A percentile compares a stretch with the other conserved stretches of the same genome.
These are phyloP conservation scores for Euphydryas editha DNA, from an alignment of 2,888 invertebrate species.

Conservation along the genomic window DNA sequence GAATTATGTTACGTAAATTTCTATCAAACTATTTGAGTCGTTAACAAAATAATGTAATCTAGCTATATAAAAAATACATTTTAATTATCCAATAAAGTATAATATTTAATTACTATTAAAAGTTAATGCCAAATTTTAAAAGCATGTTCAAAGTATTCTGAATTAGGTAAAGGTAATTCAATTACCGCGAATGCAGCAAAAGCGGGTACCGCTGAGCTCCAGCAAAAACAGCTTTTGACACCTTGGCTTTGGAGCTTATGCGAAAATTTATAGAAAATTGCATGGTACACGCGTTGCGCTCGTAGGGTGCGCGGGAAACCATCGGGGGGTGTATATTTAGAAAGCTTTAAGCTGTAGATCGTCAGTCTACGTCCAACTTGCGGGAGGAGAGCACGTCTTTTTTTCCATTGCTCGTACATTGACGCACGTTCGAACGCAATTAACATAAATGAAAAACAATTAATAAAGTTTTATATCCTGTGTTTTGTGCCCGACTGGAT, in stretches of 20 bases:
- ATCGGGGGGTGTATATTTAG: constrained; percentile 80
- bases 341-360: constrained; percentile 64
- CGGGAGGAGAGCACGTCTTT: constrained; percentile 63
- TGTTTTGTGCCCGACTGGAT: constrained; percentile 73
- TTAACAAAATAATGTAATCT: no score
- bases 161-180: constrained; percentile 68
- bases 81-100: not conserved
- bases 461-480: constrained; percentile 55
- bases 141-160: constrained; percentile 39
- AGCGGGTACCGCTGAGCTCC: constrained; percentile 58
- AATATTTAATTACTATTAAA: not conserved
- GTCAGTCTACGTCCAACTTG: constrained; percentile 71
- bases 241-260: constrained; percentile 77
- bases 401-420: constrained; percentile 50
- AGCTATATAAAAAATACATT: not conserved
- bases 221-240: constrained; percentile 80
- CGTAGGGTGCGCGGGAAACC: constrained; percentile 71
- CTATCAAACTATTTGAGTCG: no score
- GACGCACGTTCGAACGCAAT: constrained; percentile 66
- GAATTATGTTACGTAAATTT: no score
- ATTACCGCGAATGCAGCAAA: constrained; percentile 65
- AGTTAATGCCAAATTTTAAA: constrained; percentile 23
- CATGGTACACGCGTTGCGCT: constrained; percentile 76
- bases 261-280: constrained; percentile 83
- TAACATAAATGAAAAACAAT: constrained; percentile 69